Evolutionary conservation across 2,888 invertebrate genomes (phyloP), one percentile per base, ranked within the genome.

Genomic region (Sarcophaga rosellei): DNA sequence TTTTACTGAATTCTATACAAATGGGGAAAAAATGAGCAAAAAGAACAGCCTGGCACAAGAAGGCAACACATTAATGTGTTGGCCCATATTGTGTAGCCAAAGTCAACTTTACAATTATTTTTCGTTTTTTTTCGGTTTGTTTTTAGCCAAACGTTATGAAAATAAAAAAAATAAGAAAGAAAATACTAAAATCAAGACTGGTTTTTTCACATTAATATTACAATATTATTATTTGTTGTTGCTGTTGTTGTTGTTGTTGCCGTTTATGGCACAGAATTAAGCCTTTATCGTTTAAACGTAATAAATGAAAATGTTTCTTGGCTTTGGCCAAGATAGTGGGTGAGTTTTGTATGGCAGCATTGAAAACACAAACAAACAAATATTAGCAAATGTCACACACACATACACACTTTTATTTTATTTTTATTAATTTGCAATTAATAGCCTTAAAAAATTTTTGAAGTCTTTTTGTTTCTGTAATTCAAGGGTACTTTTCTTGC

Each of bases 51-150:
- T 8, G 35, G 35, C 35, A 35, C 35, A 35, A 35, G 35, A 35
- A 35, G 68, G n/a, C 59, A 47, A 75, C 25, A 86, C 81, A 75
- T 81, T 72, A 81, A 78, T 84, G 86, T 83, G 78, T 84, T 86
- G 86, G 81, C 86, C 86, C 84, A 86, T 84, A 86, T 86, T 86
- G 84, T 86, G 72, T 75, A 86, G 84, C 84, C 86, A 86, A 84
- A 84, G 84, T 84, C 86, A 86, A 81, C 74, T 84, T 86, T 74
- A 86, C 83, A 81, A 86, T 78, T 84, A 83, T 83, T 86, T 61
- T 61, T 83, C 76, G 69, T 57, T 84, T 70, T 84, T 77, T 57
- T 8, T 72, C 21, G 21, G 23, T 68, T 65, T 70, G 45, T 35
- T 81, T 76, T 23, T 57, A 5, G 44, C 23, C 68, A 59, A 57